A percentile compares a stretch with the other conserved stretches of the same genome.
These are phyloP conservation scores for Drosophila falleni DNA, from an alignment of 2,888 invertebrate species.

Conservation along the genomic window DNA sequence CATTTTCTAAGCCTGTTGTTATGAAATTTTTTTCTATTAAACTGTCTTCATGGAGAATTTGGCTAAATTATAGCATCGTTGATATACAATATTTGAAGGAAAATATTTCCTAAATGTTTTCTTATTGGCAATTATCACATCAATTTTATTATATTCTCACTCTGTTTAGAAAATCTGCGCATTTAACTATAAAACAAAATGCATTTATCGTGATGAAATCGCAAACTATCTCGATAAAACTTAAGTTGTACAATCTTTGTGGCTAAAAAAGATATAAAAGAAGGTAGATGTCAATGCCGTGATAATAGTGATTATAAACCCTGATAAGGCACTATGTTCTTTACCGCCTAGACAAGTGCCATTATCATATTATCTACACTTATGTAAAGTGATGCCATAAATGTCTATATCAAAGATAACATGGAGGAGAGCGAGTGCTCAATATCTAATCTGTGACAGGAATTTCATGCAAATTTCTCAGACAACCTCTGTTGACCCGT, in stretches of 20 bases:
- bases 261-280: constrained; percentile 13
- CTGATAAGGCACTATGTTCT: constrained; percentile 31
- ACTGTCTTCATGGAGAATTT: too few relatives aligned
- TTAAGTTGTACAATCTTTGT: constrained; percentile 30
- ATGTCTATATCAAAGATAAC: constrained; percentile 14
- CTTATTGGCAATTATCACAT: not conserved
- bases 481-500: constrained; percentile 35
- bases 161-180: not conserved
- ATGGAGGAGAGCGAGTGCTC: not conserved
- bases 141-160: not conserved
- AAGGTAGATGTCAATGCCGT: constrained; percentile 45
- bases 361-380: constrained; percentile 11
- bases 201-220: not conserved
- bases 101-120: not conserved
- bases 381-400: constrained; percentile 19
- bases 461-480: constrained; percentile 37
- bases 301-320: constrained; percentile 31
- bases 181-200: not conserved
- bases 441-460: constrained; percentile 27
- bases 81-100: not conserved
- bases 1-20: too few relatives aligned
- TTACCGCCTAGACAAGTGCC: not conserved
- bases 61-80: not conserved
- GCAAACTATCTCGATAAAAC: not conserved
- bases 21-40: too few relatives aligned